Conservation (phyloP, 2,113 vertebrate species). For the Miniopterus natalensis region DNA sequence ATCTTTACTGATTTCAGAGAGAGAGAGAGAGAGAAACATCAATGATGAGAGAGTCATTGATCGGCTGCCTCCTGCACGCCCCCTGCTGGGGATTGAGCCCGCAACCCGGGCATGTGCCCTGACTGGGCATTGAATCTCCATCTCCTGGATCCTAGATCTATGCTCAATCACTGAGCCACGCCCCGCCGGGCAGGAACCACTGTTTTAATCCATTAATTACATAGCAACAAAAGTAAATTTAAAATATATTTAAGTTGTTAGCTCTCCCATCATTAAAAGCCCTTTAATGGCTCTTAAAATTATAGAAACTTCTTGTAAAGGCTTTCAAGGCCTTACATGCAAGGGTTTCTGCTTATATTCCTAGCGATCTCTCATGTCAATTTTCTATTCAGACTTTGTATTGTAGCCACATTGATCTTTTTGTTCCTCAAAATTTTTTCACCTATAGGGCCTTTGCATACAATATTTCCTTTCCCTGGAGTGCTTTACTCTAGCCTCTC, state of each 20-base stretch:
- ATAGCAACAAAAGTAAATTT: neutral
- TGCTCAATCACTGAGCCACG: too few species aligned
- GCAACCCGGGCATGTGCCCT: too few species aligned
- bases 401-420: neutral
- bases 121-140: too few species aligned
- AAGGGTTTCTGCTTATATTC: neutral
- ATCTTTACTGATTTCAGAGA: too few species aligned
- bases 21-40: too few species aligned
- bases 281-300: neutral
- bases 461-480: neutral
- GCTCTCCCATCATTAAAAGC: neutral
- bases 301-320: neutral
- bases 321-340: neutral
- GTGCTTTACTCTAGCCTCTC: neutral
- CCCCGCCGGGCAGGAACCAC: neutral
- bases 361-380: neutral
- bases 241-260: neutral
- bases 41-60: too few species aligned
- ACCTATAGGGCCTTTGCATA: neutral
- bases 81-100: too few species aligned
- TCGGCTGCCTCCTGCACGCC: too few species aligned
- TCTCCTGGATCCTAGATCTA: too few species aligned
- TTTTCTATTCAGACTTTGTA: neutral
- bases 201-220: neutral
- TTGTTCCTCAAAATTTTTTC: neutral